Conservation (phyloP, 2,113 vertebrate genomes). For the Protobothrops mucrosquamatus region DNA sequence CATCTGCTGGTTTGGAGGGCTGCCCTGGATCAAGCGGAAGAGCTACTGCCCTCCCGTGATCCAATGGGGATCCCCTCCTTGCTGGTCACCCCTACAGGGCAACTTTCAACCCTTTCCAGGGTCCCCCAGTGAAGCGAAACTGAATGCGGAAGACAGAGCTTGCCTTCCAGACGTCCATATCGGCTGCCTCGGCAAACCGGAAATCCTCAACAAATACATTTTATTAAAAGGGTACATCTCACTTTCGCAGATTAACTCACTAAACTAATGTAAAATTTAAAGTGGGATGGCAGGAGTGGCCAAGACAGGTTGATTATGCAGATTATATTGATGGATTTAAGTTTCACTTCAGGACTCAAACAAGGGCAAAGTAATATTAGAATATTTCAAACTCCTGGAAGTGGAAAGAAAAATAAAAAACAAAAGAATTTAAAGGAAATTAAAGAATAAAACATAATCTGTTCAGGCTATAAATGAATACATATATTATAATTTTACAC, state of each 20-base stretch:
- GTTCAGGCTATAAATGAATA: too few relatives aligned
- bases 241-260: background rate
- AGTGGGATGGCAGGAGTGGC: background rate
- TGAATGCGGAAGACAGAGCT: too few relatives aligned
- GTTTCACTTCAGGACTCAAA: background rate
- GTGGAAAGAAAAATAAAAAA: background rate
- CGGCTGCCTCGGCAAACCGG: too few relatives aligned
- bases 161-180: too few relatives aligned
- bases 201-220: background rate
- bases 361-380: background rate
- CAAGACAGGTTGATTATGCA: background rate
- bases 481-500: too few relatives aligned
- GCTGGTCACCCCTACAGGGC: too few relatives aligned
- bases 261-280: background rate
- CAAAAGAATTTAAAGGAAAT: background rate
- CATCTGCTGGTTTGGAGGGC: too few relatives aligned
- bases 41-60: too few relatives aligned
- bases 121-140: too few relatives aligned
- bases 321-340: background rate
- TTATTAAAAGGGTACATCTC: background rate
- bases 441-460: background rate
- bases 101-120: too few relatives aligned
- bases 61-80: too few relatives aligned
- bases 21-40: too few relatives aligned
- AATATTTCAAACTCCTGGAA: background rate